A percentile compares a stretch with the other conserved stretches of the same genome.
These are phyloP conservation scores for Halcyon senegalensis DNA, from an alignment of 2,113 vertebrate species.

Conservation along the genomic window DNA sequence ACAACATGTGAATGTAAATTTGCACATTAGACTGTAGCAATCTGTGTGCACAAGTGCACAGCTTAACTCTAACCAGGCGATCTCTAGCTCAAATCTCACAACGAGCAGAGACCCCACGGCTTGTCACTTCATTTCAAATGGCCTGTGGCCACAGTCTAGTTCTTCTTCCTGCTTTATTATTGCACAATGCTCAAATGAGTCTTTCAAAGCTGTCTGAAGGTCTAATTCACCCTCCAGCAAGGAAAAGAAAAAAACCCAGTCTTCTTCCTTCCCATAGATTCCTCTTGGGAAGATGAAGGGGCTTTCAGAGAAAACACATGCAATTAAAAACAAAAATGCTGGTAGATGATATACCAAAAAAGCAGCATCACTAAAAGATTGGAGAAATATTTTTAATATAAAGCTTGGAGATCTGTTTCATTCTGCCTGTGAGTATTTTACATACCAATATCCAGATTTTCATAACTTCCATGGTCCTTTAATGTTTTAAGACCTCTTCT, in stretches of 20 bases:
- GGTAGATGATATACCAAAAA: background rate
- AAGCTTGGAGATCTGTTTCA: background rate
- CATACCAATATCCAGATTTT: background rate
- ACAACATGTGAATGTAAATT: background rate
- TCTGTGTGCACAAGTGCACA: background rate
- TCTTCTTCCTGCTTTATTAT: background rate
- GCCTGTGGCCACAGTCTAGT: conserved; percentile 22
- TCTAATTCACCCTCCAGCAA: conserved; percentile 49
- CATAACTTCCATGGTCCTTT: fast-evolving
- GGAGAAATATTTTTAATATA: background rate
- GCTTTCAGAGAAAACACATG: background rate
- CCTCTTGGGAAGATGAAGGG: background rate
- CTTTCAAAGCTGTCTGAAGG: conserved; percentile 55
- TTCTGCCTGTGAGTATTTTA: background rate
- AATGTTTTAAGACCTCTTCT: background rate
- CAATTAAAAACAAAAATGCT: background rate
- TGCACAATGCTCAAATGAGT: conserved; percentile 21
- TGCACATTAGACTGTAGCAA: background rate
- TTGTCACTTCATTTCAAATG: background rate
- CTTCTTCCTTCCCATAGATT: background rate
- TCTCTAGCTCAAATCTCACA: background rate
- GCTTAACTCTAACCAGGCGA: background rate
- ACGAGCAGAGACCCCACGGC: background rate
- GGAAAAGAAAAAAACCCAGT: background rate
- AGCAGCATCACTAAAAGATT: background rate